Base-by-base conservation (phyloP, 2,113 vertebrate species). In the Upupa epops region DNA sequence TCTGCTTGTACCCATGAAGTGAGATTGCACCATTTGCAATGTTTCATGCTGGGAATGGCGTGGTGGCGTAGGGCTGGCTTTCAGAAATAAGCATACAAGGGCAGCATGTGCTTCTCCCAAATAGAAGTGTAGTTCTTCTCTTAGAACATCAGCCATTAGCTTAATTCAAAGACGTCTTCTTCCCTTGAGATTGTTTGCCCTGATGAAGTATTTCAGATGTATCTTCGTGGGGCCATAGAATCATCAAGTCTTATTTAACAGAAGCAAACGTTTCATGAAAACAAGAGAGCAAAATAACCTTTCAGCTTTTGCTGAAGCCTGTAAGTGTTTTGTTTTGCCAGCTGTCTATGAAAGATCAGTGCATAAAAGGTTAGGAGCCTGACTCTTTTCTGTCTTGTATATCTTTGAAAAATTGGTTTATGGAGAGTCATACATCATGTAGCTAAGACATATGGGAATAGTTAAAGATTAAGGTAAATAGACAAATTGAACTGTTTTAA, bases 401-500 rank as follows among this genome's bases (percentile, higher is more conserved):
- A 97, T 97, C 97, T 97, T 97, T 98, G 97, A 98, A 98, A 98
- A 98, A 98, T 97, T 95, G 97, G 96, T 97, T 98, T 97, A 97
- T 96, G 95, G 97, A 58, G 58, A 98, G 97, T 98, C 96, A 97
- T 98, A 97, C 79, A 98, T 98, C 98, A 98, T 97, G 94, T 96
- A 96, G 96, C 96, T 88, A 94, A 97, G 97, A 97, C 97, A 95
- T 98, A 98, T 97, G 97, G 97, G 97, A 98, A 98, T 97, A 98
- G 97, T 97, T 98, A 97, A 97, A 97, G 97, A 98, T 98, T 98
- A 98, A 98, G 97, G 97, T 97, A 98, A 98, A 98, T 97, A 97
- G 97, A 98, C 97, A 98, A 98, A 98, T 98, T 98, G 97, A 97
- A 96, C 96, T 97, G 97, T 97, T 98, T 98, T 97, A 98, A 98